These are phyloP conservation scores for Eristalis pertinax DNA, from an alignment of 2,888 invertebrate species.

Conservation along the genomic window DNA sequence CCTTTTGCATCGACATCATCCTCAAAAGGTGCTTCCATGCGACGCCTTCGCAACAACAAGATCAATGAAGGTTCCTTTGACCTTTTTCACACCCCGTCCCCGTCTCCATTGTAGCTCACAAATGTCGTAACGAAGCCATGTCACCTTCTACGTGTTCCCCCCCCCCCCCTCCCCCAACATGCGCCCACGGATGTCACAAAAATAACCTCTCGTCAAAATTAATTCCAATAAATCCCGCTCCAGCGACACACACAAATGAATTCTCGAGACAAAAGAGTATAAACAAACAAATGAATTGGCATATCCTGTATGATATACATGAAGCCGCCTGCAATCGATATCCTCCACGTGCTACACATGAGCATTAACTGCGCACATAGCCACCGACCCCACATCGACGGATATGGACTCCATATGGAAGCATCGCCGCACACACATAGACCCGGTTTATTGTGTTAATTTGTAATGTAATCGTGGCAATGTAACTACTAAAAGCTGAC, in stretches of 20 bases:
- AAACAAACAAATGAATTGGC: conserved; percentile 22
- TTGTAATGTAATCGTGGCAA: conserved; percentile 47
- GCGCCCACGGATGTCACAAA: not conserved
- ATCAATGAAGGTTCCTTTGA: not conserved
- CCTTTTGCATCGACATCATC: not conserved
- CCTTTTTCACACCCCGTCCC: not conserved
- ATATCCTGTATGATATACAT: conserved; percentile 8
- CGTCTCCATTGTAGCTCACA: not conserved
- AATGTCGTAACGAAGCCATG: not conserved
- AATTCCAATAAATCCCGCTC: not conserved
- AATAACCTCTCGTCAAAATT: not conserved
- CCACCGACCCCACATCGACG: not conserved
- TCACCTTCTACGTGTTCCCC: not conserved
- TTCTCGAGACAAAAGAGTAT: not conserved
- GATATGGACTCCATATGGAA: not conserved
- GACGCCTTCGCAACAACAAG: not conserved
- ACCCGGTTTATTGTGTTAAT: conserved; percentile 43
- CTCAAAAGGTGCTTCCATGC: not conserved
- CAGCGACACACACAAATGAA: not conserved
- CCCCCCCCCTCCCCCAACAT: too few relatives aligned
- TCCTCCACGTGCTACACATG: conserved; percentile 1
- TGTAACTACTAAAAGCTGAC: conserved; percentile 34
- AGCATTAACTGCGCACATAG: not conserved
- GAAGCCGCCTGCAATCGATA: conserved; percentile 14
- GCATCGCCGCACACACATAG: not conserved